Percentiles rank a stretch among this genome's conserved stretches.
These are phyloP conservation scores for Agrotis clavis DNA, from an alignment of 2,888 invertebrate genomes.

Conservation along the genomic window DNA sequence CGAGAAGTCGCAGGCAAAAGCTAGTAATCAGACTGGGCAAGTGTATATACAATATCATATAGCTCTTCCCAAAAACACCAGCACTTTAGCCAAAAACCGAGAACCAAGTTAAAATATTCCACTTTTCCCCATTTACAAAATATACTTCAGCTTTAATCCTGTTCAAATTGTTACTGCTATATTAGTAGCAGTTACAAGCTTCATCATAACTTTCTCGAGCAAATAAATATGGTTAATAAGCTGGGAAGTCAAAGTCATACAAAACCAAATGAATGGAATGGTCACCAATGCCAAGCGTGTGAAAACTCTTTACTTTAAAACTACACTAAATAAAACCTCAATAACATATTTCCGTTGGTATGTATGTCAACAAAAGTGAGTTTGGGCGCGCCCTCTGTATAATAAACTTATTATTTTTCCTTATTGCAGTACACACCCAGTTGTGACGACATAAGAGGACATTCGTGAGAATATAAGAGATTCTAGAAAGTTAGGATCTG, in stretches of 20 bases:
- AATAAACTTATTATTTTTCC: slow-evolving; percentile 45
- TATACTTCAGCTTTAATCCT: no score
- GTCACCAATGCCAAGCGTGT: slow-evolving; percentile 15
- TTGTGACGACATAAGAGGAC: slow-evolving; percentile 23
- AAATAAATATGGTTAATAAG: no score
- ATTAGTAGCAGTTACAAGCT: no score
- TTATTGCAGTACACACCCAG: slow-evolving; percentile 41
- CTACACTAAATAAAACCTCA: slow-evolving; percentile 4
- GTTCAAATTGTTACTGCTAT: no score
- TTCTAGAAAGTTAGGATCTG: slow-evolving; percentile 12
- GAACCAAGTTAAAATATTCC: no score
- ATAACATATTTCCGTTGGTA: slow-evolving; percentile 32
- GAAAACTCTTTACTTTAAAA: slow-evolving; percentile 10
- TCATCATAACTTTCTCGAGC: no score
- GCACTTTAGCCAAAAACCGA: no score
- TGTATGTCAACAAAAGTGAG: slow-evolving; percentile 43
- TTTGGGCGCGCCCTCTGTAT: slow-evolving; percentile 29
- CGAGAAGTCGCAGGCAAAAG: no score
- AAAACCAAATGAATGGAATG: not conserved
- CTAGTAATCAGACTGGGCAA: no score
- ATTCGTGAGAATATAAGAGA: slow-evolving; percentile 47
- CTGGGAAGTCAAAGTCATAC: not conserved
- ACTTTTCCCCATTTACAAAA: no score
- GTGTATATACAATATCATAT: no score
- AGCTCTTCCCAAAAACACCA: no score